Percentiles rank a stretch among this genome's conserved stretches.
phyloP scores from a whole-genome alignment of 2,888 invertebrate genomes.

The Quadriops clusia region DNA sequence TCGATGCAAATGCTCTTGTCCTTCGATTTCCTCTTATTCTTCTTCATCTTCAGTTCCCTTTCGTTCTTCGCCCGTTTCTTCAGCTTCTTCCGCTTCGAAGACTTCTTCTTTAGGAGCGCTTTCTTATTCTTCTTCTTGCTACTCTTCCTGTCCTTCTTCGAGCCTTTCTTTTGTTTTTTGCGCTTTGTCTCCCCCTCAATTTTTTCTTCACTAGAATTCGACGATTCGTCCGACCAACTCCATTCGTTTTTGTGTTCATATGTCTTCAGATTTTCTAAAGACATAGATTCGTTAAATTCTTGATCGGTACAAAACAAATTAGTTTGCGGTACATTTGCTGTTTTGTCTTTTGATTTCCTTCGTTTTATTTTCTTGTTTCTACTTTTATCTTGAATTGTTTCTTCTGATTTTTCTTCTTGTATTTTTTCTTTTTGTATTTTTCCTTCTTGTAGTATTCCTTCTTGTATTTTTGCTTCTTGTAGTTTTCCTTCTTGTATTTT shows the following conservation, averaged over 20 bases:
- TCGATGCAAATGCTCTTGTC: too few relatives aligned
- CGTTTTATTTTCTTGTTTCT: constrained; percentile 3
- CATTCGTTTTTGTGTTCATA: too few relatives aligned
- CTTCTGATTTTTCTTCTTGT: background rate
- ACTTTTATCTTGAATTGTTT: constrained; percentile 3
- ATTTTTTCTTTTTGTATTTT: constrained; percentile 1
- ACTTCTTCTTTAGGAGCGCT: too few relatives aligned
- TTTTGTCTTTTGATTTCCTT: background rate
- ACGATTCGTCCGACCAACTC: too few relatives aligned
- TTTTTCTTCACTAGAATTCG: background rate
- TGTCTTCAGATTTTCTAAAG: too few relatives aligned
- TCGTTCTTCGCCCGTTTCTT: too few relatives aligned
- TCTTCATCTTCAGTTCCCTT: too few relatives aligned
- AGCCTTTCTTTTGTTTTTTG: constrained; percentile 1
- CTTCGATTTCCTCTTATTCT: too few relatives aligned
- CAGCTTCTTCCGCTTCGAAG: too few relatives aligned
- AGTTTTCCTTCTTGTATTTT: constrained; percentile 10
- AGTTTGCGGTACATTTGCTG: too few relatives aligned
- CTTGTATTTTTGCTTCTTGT: constrained; percentile 9
- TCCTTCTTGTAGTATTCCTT: constrained; percentile 3
- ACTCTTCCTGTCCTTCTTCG: constrained; percentile 1
- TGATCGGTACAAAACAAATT: too few relatives aligned
- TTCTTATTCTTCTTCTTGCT: constrained; percentile 3
- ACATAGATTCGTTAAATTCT: too few relatives aligned
- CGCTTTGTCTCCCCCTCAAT: background rate